Conservation (phyloP, 2,888 invertebrate species). For the Apantesis nais region DNA sequence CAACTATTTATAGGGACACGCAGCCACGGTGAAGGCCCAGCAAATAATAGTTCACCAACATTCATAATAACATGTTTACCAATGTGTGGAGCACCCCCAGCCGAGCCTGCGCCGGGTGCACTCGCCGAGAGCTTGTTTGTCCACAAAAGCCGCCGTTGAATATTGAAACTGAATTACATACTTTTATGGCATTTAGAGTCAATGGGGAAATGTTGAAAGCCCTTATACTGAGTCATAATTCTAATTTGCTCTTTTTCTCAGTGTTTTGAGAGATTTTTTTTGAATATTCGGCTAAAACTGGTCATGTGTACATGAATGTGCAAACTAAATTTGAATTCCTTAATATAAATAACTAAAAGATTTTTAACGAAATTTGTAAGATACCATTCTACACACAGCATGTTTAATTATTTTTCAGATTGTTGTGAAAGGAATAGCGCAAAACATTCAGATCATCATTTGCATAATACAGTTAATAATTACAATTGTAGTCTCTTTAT, state of each 20-base stretch:
- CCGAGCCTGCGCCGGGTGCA: not conserved
- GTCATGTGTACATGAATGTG: not conserved
- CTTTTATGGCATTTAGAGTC: conserved; percentile 12
- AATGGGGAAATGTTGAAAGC: conserved; percentile 4
- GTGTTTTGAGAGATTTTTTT: not conserved
- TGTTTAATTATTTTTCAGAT: no score
- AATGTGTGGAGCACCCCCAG: conserved; percentile 30
- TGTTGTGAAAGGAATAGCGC: no score
- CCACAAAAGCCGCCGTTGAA: conserved; percentile 16
- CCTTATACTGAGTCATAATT: conserved; percentile 1
- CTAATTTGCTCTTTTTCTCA: not conserved
- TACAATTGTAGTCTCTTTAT: no score
- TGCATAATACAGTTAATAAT: no score
- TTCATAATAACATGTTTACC: conserved; percentile 43
- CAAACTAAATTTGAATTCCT: not conserved
- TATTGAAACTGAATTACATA: conserved; percentile 18
- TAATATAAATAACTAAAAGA: not conserved
- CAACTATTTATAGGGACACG: conserved; percentile 33
- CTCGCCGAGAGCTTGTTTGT: conserved; percentile 19
- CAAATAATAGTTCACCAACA: conserved; percentile 32
- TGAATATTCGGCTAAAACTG: not conserved
- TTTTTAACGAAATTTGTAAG: not conserved
- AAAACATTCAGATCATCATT: no score
- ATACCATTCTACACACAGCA: not conserved
- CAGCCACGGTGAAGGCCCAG: conserved; percentile 29